These are phyloP conservation scores for Ellobius talpinus DNA, from an alignment of 2,113 vertebrate species.

Conservation along the genomic window DNA sequence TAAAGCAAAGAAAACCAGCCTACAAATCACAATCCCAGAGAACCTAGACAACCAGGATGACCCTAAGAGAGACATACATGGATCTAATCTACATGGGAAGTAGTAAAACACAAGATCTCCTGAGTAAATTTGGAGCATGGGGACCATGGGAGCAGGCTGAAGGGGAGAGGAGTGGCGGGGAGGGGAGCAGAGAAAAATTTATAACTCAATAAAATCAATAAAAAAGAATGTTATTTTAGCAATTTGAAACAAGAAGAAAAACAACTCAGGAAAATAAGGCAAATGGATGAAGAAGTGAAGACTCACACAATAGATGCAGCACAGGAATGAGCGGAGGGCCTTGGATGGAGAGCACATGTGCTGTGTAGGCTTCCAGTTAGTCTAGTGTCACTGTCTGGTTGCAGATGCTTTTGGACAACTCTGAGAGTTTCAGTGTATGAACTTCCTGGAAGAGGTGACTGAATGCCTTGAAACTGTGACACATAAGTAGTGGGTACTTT, in stretches of 20 bases:
- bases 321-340: rapidly evolving
- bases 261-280: not conserved
- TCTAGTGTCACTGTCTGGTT: not conserved
- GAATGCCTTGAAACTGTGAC: not conserved
- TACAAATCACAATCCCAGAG: too few relatives aligned
- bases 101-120: too few relatives aligned
- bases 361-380: not conserved
- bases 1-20: too few relatives aligned
- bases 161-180: too few relatives aligned
- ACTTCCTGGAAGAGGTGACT: not conserved
- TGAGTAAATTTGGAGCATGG: too few relatives aligned
- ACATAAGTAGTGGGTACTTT: not conserved
- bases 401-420: not conserved
- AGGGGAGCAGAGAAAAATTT: too few relatives aligned
- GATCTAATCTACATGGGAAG: too few relatives aligned
- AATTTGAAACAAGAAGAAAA: not conserved
- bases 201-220: too few relatives aligned
- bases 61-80: too few relatives aligned
- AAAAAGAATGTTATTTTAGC: not conserved
- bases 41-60: too few relatives aligned
- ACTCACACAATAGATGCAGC: too few relatives aligned
- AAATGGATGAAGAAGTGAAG: not conserved
- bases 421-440: not conserved
- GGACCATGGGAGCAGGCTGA: too few relatives aligned
- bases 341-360: not conserved